phyloP scores from a whole-genome alignment of 2,113 vertebrate species.

The Gulo gulo region DNA sequence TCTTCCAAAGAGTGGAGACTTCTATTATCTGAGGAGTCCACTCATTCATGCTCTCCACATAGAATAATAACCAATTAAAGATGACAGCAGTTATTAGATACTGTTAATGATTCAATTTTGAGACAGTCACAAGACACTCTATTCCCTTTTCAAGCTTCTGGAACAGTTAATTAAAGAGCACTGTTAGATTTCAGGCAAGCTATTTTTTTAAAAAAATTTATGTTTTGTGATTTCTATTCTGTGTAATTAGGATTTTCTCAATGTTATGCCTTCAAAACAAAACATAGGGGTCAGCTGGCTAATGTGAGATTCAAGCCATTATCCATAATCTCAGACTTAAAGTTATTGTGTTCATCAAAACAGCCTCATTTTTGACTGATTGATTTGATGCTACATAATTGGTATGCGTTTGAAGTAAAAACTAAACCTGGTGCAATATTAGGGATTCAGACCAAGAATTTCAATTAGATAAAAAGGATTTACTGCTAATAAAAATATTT shows the following conservation, averaged over 20 bases:
- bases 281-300: background rate
- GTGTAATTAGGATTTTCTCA: background rate
- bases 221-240: background rate
- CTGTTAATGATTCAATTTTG: constrained; percentile 9
- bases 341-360: background rate
- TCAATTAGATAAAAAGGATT: background rate
- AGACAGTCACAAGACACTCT: background rate
- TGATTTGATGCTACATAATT: background rate
- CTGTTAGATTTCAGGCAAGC: background rate
- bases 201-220: background rate
- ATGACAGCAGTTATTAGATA: background rate
- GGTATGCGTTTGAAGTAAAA: background rate
- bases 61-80: background rate
- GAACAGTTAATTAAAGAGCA: background rate
- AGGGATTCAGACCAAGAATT: background rate
- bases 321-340: background rate
- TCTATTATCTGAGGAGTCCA: background rate
- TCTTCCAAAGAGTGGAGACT: background rate
- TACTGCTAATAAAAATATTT: background rate
- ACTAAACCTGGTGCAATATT: background rate
- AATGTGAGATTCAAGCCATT: background rate
- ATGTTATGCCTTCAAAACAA: background rate
- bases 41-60: background rate
- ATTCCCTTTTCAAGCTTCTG: background rate
- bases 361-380: background rate